Conservation (phyloP, 2,888 invertebrate species). For the Alsophila aescularia region DNA sequence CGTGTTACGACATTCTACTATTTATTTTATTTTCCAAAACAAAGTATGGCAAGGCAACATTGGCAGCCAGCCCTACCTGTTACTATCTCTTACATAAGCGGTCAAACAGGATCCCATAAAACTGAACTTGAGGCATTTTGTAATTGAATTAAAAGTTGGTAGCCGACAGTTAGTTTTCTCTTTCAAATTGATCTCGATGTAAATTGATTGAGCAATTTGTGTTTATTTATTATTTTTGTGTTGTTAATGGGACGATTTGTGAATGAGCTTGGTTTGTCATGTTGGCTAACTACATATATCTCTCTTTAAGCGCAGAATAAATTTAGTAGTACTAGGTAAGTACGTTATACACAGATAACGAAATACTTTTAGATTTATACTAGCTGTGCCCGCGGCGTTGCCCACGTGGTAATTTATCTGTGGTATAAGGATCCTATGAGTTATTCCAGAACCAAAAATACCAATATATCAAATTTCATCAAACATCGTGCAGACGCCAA, state of each 20-base stretch:
- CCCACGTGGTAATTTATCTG: no score
- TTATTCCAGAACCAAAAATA: no score
- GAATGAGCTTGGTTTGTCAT: not conserved
- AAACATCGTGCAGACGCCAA: no score
- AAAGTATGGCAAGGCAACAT: not conserved
- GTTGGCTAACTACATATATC: not conserved
- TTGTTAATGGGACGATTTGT: not conserved
- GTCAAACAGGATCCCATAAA: constrained; percentile 29
- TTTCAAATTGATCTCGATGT: constrained; percentile 35
- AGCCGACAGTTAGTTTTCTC: constrained; percentile 32
- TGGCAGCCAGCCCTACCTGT: constrained; percentile 14
- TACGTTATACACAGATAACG: no score
- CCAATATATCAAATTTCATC: no score
- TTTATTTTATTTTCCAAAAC: not conserved
- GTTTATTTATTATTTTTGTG: constrained; percentile 26
- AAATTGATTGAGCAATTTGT: constrained; percentile 34
- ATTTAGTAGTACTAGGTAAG: no score
- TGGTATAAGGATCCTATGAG: no score
- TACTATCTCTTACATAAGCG: constrained; percentile 26
- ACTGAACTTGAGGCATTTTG: constrained; percentile 33
- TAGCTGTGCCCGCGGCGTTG: no score
- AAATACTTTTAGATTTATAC: no score
- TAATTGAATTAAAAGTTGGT: constrained; percentile 33
- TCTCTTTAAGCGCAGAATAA: not conserved
- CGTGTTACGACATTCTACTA: no score